These are phyloP conservation scores for Chaetodon trifasciatus DNA, from an alignment of 2,797 vertebrate species.

Conservation along the genomic window DNA sequence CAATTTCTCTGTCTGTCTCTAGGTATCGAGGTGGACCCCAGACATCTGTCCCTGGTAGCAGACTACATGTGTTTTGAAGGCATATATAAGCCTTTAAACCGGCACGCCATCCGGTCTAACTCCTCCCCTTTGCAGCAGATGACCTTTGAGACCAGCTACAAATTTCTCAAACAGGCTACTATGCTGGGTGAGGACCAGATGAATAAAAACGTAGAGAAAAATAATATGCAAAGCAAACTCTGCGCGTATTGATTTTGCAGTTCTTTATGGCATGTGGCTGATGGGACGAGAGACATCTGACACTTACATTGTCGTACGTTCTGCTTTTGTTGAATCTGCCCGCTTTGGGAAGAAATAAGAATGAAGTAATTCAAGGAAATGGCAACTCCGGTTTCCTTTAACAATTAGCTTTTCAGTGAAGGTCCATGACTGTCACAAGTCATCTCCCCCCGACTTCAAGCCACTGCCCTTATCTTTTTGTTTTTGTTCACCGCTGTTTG, in stretches of 20 bases:
- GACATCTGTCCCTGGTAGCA: slow-evolving; percentile 95
- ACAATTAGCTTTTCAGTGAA: background rate
- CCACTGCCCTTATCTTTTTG: background rate
- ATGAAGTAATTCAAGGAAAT: no score
- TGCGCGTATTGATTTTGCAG: background rate
- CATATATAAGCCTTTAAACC: slow-evolving; percentile 93
- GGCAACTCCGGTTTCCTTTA: background rate
- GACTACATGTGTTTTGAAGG: slow-evolving; percentile 99
- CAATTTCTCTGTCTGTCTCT: slow-evolving; percentile 10
- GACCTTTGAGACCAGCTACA: slow-evolving; percentile 98
- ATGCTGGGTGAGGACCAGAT: slow-evolving; percentile 88
- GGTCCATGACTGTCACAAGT: background rate
- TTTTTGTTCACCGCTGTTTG: background rate
- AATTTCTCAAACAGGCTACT: slow-evolving; percentile 96
- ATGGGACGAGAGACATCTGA: no score
- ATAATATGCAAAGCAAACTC: background rate
- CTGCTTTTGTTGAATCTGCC: background rate
- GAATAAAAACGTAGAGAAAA: background rate
- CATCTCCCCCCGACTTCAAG: background rate
- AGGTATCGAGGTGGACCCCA: slow-evolving; percentile 96
- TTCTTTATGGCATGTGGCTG: background rate
- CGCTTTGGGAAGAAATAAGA: no score
- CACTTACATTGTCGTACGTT: no score
- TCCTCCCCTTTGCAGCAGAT: slow-evolving; percentile 98
- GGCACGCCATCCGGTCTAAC: slow-evolving; percentile 92